Evolutionary conservation across 2,888 invertebrate species (phyloP).

Genomic region (Aphidius colemani): DNA sequence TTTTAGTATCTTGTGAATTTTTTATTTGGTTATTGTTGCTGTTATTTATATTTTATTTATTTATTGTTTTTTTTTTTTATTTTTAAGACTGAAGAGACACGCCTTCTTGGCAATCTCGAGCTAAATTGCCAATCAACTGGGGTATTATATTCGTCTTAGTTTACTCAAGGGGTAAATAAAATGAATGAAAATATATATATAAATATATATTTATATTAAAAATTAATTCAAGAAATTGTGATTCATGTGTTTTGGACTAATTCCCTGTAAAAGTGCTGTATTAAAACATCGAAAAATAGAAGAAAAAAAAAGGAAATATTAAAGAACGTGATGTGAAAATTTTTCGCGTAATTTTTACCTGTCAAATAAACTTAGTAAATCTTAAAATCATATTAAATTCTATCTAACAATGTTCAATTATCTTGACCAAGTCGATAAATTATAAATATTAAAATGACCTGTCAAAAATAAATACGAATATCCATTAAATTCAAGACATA

Average conservation of each 20-base stretch:
- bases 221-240: background rate
- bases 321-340: too few relatives aligned
- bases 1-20: conserved; percentile 15
- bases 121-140: conserved; percentile 58
- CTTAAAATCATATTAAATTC: too few relatives aligned
- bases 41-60: conserved; percentile 13
- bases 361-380: too few relatives aligned
- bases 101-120: conserved; percentile 49
- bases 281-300: background rate
- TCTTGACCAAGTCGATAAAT: too few relatives aligned
- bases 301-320: background rate
- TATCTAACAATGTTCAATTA: too few relatives aligned
- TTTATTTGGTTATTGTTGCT: conserved; percentile 2
- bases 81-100: conserved; percentile 32
- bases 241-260: conserved; percentile 8
- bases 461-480: too few relatives aligned
- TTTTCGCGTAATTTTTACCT: too few relatives aligned
- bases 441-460: too few relatives aligned
- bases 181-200: conserved; percentile 28
- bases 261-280: background rate
- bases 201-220: conserved; percentile 19
- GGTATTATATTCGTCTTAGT: conserved; percentile 58
- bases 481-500: too few relatives aligned
- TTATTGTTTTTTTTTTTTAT: conserved; percentile 16
- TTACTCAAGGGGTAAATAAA: conserved; percentile 32